Conservation (phyloP, 2,113 vertebrate species). For the Chroicocephalus ridibundus region DNA sequence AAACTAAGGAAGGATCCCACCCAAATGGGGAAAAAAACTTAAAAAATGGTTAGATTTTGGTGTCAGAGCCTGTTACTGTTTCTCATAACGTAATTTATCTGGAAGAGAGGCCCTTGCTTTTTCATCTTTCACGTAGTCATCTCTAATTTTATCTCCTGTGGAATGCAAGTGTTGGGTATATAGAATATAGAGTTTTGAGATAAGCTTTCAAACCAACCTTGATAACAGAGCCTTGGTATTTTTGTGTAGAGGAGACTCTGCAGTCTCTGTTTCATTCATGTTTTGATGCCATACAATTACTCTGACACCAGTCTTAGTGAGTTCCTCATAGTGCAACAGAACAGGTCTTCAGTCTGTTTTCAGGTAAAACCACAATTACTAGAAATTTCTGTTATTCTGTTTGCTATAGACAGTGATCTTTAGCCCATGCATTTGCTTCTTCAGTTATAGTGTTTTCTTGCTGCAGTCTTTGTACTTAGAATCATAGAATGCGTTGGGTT, state of each 20-base stretch:
- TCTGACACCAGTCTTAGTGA: not conserved
- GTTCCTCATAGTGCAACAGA: not conserved
- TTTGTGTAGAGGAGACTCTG: not conserved
- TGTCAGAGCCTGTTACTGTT: not conserved
- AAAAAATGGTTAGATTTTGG: not conserved
- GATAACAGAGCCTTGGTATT: not conserved
- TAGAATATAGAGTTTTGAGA: not conserved
- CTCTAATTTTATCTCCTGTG: not conserved
- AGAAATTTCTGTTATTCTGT: not conserved
- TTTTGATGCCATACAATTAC: not conserved
- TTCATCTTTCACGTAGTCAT: not conserved
- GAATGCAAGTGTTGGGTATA: not conserved
- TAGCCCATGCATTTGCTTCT: constrained; percentile 12
- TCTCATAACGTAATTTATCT: not conserved
- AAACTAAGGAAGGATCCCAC: not conserved
- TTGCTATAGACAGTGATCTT: constrained; percentile 14
- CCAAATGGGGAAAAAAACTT: not conserved
- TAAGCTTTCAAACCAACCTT: not conserved
- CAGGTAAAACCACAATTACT: not conserved
- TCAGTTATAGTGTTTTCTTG: not conserved
- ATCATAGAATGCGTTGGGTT: no score
- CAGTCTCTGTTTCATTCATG: not conserved
- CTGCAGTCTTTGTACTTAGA: not conserved
- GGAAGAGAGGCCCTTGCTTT: not conserved
- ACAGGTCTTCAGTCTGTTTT: not conserved